Conservation (phyloP, 2,113 vertebrate species). For the Elephantulus edwardii region DNA sequence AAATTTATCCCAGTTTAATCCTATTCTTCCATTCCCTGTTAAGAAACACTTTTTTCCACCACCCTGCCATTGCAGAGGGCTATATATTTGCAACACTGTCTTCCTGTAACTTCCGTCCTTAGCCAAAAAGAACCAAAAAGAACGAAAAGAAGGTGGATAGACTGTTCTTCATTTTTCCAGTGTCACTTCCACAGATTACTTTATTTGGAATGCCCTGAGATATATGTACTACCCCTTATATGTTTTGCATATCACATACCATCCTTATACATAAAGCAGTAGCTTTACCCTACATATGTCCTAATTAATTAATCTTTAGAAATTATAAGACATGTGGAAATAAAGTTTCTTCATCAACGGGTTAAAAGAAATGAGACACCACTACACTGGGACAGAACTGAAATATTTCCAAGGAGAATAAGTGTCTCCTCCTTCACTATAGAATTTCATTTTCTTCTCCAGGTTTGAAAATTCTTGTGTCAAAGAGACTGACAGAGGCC, state of each 20-base stretch:
- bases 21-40: background rate
- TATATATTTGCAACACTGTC: background rate
- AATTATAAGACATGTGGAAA: conserved; percentile 3
- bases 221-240: background rate
- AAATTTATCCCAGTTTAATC: background rate
- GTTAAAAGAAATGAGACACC: conserved; percentile 8
- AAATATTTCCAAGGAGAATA: background rate
- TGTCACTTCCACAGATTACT: background rate
- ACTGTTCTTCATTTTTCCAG: background rate
- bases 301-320: background rate
- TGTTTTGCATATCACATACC: background rate
- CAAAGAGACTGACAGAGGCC: background rate
- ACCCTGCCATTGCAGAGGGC: background rate
- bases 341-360: background rate
- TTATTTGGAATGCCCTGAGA: background rate
- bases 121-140: background rate
- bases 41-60: background rate
- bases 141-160: background rate
- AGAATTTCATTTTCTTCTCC: background rate
- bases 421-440: background rate
- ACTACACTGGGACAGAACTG: background rate
- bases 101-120: background rate
- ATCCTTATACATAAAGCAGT: background rate
- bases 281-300: background rate
- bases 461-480: conserved; percentile 17